These are phyloP conservation scores for Atlantisia rogersi DNA, from an alignment of 2,113 vertebrate genomes.

Conservation along the genomic window DNA sequence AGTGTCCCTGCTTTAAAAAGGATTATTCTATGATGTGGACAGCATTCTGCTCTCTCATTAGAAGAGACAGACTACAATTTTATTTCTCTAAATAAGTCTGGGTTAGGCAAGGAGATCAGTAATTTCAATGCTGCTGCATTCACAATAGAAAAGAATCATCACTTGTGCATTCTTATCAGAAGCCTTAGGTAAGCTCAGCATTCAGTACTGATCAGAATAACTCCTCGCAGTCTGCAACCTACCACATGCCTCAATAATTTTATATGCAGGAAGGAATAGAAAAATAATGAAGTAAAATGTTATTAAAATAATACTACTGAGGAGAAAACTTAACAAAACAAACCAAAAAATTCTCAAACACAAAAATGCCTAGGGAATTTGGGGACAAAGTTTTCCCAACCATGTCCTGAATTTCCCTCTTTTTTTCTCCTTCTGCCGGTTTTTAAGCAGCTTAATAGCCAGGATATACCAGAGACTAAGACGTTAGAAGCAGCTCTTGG, in stretches of 20 bases:
- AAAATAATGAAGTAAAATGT: constrained; percentile 55
- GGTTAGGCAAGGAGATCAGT: constrained; percentile 53
- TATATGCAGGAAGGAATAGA: constrained; percentile 16
- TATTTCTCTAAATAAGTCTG: constrained; percentile 68
- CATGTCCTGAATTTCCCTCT: background rate
- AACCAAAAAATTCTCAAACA: rapidly evolving
- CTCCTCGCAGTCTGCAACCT: background rate
- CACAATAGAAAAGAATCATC: constrained; percentile 48
- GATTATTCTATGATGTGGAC: constrained; percentile 56
- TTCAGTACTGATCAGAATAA: constrained; percentile 40
- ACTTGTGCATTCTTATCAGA: constrained; percentile 66
- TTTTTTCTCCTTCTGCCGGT: background rate
- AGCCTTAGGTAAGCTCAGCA: constrained; percentile 44
- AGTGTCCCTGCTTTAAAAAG: constrained; percentile 62
- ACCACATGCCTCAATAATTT: constrained; percentile 40
- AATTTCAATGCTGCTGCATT: constrained; percentile 66
- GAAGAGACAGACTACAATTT: constrained; percentile 63
- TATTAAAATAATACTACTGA: constrained; percentile 22
- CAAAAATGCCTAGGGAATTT: background rate
- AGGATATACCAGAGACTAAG: background rate
- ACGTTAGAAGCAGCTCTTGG: background rate
- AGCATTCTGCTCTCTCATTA: constrained; percentile 70
- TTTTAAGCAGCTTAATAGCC: background rate
- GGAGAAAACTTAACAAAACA: background rate
- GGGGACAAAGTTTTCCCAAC: background rate